phyloP scores from a whole-genome alignment of 2,888 invertebrate genomes.

The Hipparchia semele region DNA sequence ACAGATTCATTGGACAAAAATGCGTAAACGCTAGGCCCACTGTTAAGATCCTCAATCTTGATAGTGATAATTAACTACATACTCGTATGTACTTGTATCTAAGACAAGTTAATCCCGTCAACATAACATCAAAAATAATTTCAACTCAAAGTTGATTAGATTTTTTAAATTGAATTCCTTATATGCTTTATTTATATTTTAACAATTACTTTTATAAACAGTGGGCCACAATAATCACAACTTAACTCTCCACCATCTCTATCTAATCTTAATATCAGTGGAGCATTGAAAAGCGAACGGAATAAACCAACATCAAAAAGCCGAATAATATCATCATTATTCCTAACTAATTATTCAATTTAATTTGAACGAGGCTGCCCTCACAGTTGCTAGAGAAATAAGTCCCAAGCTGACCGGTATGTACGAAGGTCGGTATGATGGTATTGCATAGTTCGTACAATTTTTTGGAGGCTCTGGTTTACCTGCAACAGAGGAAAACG shows the following conservation, averaged over 20 bases:
- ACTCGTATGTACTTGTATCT: background rate
- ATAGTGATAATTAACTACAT: slow-evolving; percentile 23
- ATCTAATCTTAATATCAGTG: slow-evolving; percentile 21
- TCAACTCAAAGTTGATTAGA: background rate
- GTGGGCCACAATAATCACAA: slow-evolving; percentile 30
- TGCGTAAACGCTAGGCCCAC: slow-evolving; percentile 35
- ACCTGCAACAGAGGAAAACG: slow-evolving; percentile 53
- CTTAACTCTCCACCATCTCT: slow-evolving; percentile 22
- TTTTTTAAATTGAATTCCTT: background rate
- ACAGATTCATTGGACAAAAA: slow-evolving; percentile 62
- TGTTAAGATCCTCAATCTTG: slow-evolving; percentile 16
- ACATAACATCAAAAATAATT: slow-evolving; percentile 3
- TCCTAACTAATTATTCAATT: slow-evolving; percentile 39
- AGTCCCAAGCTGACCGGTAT: slow-evolving; percentile 40
- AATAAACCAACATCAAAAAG: slow-evolving; percentile 33
- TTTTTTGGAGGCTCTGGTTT: slow-evolving; percentile 72
- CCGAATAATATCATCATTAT: slow-evolving; percentile 29
- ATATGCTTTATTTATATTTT: background rate
- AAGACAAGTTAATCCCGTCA: slow-evolving; percentile 10
- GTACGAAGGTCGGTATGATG: slow-evolving; percentile 46
- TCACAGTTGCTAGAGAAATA: slow-evolving; percentile 40
- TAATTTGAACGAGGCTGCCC: slow-evolving; percentile 59
- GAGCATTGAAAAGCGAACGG: slow-evolving; percentile 35
- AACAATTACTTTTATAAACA: slow-evolving; percentile 5
- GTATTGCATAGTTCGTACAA: slow-evolving; percentile 63